Evolutionary conservation across 2,888 invertebrate species (phyloP).

Genomic region (Parasteatoda lunata): DNA sequence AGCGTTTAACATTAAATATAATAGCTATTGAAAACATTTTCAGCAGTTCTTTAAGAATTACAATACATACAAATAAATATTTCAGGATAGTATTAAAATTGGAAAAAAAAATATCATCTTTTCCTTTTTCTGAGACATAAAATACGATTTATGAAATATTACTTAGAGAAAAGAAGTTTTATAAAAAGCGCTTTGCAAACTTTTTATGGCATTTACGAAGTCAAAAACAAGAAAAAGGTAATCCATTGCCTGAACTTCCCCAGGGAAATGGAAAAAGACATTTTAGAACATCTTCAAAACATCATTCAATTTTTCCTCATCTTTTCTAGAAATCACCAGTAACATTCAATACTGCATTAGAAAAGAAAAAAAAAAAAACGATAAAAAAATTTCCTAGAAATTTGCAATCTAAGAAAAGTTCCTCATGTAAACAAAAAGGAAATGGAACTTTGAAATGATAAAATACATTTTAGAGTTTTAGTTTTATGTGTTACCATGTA

Average conservation of each 20-base stretch:
- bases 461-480: background rate
- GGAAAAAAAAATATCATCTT: no score
- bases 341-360: constrained; percentile 44
- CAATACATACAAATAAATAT: no score
- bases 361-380: constrained; percentile 25
- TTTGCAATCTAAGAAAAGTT: constrained; percentile 3
- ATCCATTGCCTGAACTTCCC: constrained; percentile 28
- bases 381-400: background rate
- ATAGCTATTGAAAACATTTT: no score
- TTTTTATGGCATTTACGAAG: constrained; percentile 39
- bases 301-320: constrained; percentile 47
- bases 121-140: background rate
- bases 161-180: background rate
- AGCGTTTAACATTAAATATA: no score
- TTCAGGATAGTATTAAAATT: no score
- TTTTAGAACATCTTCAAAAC: constrained; percentile 38
- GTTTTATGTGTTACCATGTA: background rate
- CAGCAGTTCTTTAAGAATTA: no score
- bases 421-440: background rate
- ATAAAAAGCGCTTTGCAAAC: constrained; percentile 11
- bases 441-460: background rate
- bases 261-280: constrained; percentile 34
- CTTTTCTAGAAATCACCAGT: constrained; percentile 39
- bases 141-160: background rate
- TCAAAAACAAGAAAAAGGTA: constrained; percentile 39